phyloP scores from a whole-genome alignment of 2,113 vertebrate genomes.

The Syngnathus floridae region DNA sequence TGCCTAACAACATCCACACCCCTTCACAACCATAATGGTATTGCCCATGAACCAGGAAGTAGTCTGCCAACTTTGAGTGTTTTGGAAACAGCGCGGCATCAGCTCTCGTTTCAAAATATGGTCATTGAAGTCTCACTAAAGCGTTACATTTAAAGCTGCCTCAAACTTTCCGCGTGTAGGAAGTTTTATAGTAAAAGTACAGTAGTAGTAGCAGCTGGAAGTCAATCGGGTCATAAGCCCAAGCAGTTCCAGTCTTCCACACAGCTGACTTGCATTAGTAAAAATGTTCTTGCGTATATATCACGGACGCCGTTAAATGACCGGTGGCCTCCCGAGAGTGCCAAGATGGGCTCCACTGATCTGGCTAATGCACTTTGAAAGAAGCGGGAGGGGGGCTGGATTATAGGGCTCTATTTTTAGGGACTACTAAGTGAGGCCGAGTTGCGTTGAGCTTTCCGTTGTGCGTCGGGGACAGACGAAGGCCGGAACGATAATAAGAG shows the following conservation, averaged over 20 bases:
- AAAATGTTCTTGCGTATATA: neutral
- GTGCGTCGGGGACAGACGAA: slow-evolving; percentile 24
- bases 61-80: neutral
- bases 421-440: slow-evolving; percentile 21
- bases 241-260: neutral
- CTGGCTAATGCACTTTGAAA: slow-evolving; percentile 28
- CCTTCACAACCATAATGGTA: neutral
- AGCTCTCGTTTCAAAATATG: neutral
- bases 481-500: slow-evolving; percentile 3
- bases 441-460: slow-evolving; percentile 52
- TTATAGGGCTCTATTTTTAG: slow-evolving; percentile 69
- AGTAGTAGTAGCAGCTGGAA: neutral
- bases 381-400: slow-evolving; percentile 21
- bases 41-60: neutral
- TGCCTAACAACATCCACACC: neutral
- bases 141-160: neutral
- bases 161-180: neutral
- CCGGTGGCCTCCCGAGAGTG: neutral
- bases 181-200: neutral
- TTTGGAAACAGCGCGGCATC: neutral
- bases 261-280: slow-evolving; percentile 1
- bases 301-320: neutral
- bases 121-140: neutral
- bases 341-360: neutral
- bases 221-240: neutral